Percentiles rank a stretch among this genome's conserved stretches.
Evolutionary conservation across 2,113 vertebrate genomes (phyloP).

Genomic region (Malaclemys terrapin): DNA sequence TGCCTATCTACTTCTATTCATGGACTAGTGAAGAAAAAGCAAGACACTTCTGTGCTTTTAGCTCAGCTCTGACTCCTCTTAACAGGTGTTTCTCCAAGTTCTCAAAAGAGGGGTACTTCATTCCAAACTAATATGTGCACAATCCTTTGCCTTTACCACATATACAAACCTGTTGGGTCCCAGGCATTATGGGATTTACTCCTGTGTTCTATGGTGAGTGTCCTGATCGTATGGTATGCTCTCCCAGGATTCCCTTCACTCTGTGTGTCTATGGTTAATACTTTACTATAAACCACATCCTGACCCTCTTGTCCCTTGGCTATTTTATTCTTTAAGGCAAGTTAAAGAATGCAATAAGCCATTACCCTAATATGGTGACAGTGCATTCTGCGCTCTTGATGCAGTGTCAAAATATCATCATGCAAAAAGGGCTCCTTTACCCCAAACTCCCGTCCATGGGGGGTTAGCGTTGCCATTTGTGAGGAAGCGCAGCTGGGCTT

Average conservation of each 20-base stretch:
- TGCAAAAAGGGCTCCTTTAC: neutral
- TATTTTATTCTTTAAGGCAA: neutral
- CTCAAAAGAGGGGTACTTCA: neutral
- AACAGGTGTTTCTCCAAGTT: neutral
- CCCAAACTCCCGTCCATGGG: neutral
- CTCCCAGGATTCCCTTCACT: neutral
- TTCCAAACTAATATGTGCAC: neutral
- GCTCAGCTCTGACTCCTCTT: neutral
- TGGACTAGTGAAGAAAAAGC: neutral
- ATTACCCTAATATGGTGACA: neutral
- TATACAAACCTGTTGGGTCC: neutral
- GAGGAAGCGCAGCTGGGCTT: neutral
- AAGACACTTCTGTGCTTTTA: neutral
- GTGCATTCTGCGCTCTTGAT: neutral
- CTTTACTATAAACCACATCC: neutral
- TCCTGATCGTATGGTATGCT: neutral
- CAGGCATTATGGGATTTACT: neutral
- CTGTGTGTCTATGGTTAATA: neutral
- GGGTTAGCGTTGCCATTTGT: neutral
- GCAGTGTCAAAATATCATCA: neutral
- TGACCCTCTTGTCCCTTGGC: neutral
- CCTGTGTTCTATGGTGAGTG: neutral
- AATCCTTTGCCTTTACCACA: neutral
- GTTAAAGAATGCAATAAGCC: neutral
- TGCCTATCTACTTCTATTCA: constrained; percentile 8